phyloP scores from a whole-genome alignment of 2,888 invertebrate species.

The Oithona nana region DNA sequence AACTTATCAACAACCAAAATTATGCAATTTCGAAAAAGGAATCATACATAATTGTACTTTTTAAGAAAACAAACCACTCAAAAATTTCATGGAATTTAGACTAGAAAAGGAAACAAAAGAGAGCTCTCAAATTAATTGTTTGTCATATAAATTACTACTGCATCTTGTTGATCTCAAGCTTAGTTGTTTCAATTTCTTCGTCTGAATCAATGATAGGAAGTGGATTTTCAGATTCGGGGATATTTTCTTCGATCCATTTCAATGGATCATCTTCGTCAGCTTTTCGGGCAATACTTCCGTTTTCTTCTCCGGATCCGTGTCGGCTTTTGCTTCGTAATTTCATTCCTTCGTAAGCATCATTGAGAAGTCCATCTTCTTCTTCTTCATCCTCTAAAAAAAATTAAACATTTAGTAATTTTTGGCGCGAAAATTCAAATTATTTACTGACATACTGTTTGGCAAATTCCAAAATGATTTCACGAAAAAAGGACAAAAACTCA shows the following conservation, averaged over 20 bases:
- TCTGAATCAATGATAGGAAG: slow-evolving; percentile 50
- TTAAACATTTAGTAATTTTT: background rate
- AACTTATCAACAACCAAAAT: too few relatives aligned
- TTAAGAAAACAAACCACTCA: too few relatives aligned
- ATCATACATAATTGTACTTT: too few relatives aligned
- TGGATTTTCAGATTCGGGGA: slow-evolving; percentile 55
- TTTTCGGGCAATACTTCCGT: background rate
- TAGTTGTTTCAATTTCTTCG: slow-evolving; percentile 63
- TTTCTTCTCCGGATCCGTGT: background rate
- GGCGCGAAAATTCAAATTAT: background rate
- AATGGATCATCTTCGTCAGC: slow-evolving; percentile 46
- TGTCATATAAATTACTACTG: slow-evolving; percentile 34
- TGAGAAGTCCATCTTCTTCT: slow-evolving; percentile 20
- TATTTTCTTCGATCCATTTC: slow-evolving; percentile 86
- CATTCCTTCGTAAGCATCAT: slow-evolving; percentile 20
- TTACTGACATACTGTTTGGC: too few relatives aligned
- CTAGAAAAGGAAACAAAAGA: too few relatives aligned
- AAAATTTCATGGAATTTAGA: too few relatives aligned
- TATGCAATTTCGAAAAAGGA: too few relatives aligned
- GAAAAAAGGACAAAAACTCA: too few relatives aligned
- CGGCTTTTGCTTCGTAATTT: slow-evolving; percentile 18
- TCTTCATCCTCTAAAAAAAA: slow-evolving; percentile 20
- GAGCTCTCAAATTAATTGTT: background rate
- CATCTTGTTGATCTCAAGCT: slow-evolving; percentile 75
- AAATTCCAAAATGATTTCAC: too few relatives aligned